Evolutionary conservation across 2,113 vertebrate genomes (phyloP).

Genomic region (Quiscalus mexicanus): DNA sequence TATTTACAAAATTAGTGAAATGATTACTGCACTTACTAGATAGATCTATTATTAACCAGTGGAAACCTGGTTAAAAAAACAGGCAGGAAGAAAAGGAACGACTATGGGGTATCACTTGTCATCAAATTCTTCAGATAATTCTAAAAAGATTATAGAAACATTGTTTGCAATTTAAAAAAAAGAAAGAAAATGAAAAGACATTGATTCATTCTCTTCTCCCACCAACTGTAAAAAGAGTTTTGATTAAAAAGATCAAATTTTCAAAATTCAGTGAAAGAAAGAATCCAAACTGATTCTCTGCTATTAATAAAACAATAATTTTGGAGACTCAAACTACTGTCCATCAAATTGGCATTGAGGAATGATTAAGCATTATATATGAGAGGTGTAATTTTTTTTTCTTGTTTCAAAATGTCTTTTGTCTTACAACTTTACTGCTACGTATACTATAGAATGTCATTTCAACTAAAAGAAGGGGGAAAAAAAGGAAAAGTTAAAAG

Average conservation of each 20-base stretch:
- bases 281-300: not conserved
- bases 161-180: not conserved
- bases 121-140: not conserved
- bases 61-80: not conserved
- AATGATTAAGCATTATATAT: not conserved
- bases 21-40: not conserved
- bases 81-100: not conserved
- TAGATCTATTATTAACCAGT: not conserved
- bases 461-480: not conserved
- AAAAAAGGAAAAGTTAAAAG: not conserved
- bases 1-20: not conserved
- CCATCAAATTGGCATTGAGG: not conserved
- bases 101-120: not conserved
- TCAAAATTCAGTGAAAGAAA: not conserved
- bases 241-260: not conserved
- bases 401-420: not conserved
- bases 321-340: not conserved
- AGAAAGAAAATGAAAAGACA: not conserved
- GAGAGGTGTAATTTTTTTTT: not conserved
- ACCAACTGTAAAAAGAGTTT: not conserved
- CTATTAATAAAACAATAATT: not conserved
- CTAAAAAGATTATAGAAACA: not conserved
- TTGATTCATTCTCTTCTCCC: not conserved
- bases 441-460: fast-evolving
- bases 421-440: not conserved